Evolutionary conservation across 2,113 vertebrate genomes (phyloP).

Genomic region (Neotragus pygmaeus): DNA sequence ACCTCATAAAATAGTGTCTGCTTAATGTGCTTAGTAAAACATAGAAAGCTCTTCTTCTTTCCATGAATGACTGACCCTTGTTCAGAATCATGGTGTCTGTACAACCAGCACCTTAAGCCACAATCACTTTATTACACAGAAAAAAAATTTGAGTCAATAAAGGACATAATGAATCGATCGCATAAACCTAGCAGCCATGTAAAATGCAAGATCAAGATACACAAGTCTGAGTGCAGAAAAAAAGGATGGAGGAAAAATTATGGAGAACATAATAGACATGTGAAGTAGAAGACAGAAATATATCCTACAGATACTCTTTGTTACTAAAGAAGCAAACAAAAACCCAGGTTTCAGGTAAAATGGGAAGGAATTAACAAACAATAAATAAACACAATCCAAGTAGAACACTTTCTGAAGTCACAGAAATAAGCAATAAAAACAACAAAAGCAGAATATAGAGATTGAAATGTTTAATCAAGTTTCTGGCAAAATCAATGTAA

Average conservation of each 20-base stretch:
- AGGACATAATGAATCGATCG: neutral
- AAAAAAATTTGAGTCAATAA: neutral
- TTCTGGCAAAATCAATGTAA: neutral
- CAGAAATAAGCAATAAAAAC: neutral
- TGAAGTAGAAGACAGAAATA: neutral
- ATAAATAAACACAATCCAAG: neutral
- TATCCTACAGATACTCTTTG: neutral
- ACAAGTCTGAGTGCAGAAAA: neutral
- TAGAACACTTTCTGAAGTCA: neutral
- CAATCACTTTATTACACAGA: neutral
- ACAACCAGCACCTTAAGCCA: neutral
- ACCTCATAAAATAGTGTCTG: neutral
- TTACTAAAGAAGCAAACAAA: neutral
- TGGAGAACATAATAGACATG: neutral
- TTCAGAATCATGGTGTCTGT: neutral
- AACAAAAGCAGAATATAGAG: neutral
- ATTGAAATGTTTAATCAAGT: neutral
- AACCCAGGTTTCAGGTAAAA: neutral
- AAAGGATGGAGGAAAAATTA: neutral
- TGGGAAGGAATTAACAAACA: neutral
- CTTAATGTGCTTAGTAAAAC: neutral
- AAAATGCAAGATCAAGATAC: neutral
- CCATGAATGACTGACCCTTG: neutral
- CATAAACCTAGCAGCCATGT: neutral
- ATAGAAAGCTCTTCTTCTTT: neutral